Evolutionary conservation across 2,113 vertebrate genomes (phyloP).

Genomic region (Cacatua alba): DNA sequence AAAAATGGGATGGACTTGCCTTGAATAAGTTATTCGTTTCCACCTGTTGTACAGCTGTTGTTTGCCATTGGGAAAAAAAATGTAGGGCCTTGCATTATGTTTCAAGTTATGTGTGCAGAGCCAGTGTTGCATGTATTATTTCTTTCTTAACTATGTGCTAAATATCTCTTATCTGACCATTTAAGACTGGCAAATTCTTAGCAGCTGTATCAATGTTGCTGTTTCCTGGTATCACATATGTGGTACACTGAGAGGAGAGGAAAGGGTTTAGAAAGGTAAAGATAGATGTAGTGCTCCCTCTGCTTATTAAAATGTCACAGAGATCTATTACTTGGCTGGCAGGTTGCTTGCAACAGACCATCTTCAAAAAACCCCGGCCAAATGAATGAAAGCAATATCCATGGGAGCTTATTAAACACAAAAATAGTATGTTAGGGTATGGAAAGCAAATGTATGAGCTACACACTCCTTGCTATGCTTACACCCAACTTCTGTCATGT

Average conservation of each 20-base stretch:
- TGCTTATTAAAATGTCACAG: neutral
- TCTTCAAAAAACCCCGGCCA: neutral
- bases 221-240: accelerated
- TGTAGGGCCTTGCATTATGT: neutral
- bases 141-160: neutral
- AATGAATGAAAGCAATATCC: neutral
- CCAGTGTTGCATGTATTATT: neutral
- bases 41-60: slow-evolving; percentile 14
- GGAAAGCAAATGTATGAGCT: neutral
- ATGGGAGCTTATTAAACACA: neutral
- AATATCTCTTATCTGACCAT: neutral
- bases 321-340: neutral
- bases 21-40: neutral
- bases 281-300: neutral
- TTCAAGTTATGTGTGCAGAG: neutral
- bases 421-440: neutral
- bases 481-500: neutral
- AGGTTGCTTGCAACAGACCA: neutral
- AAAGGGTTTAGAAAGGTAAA: neutral
- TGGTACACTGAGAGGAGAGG: neutral
- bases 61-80: neutral
- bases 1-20: neutral
- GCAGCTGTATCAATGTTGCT: neutral
- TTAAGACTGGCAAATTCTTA: neutral
- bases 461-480: neutral